A percentile compares a stretch with the other conserved stretches of the same genome.
Conservation (phyloP, 2,797 vertebrate genomes). For the Coracias cyanogaster region DNA sequence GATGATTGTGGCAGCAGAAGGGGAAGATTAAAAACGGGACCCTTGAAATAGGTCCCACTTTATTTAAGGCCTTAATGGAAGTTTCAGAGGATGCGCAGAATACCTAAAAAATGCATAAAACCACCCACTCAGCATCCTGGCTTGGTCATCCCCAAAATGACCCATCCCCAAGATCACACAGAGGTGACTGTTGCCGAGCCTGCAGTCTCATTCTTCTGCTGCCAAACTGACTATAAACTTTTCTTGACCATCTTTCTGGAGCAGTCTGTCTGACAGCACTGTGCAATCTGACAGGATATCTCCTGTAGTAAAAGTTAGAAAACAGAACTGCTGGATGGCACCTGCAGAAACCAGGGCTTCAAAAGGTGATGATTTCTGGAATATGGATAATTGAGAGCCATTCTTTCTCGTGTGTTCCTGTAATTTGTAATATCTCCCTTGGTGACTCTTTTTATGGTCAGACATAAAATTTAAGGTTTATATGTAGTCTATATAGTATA, state of each 20-base stretch:
- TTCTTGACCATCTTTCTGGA: neutral
- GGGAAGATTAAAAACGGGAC: neutral
- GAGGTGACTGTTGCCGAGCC: neutral
- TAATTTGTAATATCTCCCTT: neutral
- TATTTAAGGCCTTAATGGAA: neutral
- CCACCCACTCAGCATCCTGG: neutral
- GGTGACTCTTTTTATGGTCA: neutral
- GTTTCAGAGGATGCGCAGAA: neutral
- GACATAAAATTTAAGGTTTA: neutral
- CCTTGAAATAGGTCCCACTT: neutral
- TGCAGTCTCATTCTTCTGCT: neutral
- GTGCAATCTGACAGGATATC: neutral
- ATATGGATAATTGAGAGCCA: rapidly evolving
- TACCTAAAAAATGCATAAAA: neutral
- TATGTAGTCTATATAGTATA: neutral
- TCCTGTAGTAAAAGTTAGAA: neutral
- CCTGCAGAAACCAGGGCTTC: neutral
- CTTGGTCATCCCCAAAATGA: neutral
- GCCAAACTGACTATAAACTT: neutral
- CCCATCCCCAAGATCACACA: neutral
- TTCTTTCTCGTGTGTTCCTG: neutral
- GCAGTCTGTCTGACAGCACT: neutral
- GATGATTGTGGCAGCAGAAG: neutral
- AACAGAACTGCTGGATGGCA: neutral
- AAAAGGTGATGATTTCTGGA: neutral